A percentile compares a stretch with the other conserved stretches of the same genome.
Evolutionary conservation across 2,113 vertebrate genomes (phyloP).

Genomic region (Oryzias curvinotus): DNA sequence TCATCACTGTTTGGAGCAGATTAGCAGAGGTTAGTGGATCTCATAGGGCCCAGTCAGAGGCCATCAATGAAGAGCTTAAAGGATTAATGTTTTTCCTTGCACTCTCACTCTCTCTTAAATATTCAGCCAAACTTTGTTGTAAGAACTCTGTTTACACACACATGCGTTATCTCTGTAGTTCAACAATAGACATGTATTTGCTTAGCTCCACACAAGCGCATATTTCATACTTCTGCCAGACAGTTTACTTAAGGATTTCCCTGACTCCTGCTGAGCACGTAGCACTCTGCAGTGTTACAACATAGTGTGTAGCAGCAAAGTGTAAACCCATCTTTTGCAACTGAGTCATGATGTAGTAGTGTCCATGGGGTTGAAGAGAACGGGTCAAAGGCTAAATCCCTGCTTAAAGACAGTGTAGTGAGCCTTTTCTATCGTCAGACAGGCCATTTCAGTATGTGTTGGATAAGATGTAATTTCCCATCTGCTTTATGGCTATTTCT

Average conservation of each 20-base stretch:
- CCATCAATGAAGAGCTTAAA: slow-evolving; percentile 79
- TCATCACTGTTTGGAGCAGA: slow-evolving; percentile 79
- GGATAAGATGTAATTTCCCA: slow-evolving; percentile 81
- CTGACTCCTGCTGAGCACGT: slow-evolving; percentile 38
- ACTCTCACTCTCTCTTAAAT: slow-evolving; percentile 60
- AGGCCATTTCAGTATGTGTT: slow-evolving; percentile 75
- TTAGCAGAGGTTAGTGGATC: slow-evolving; percentile 78
- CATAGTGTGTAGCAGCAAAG: slow-evolving; percentile 24
- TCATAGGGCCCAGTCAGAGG: slow-evolving; percentile 80
- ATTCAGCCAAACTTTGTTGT: slow-evolving; percentile 63
- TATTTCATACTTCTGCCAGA: slow-evolving; percentile 43
- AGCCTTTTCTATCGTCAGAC: slow-evolving; percentile 79
- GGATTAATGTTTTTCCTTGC: slow-evolving; percentile 77
- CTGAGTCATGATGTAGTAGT: slow-evolving; percentile 66
- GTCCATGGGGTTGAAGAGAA: slow-evolving; percentile 63
- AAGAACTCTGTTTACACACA: slow-evolving; percentile 49
- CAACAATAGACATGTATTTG: slow-evolving; percentile 42
- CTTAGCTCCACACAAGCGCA: slow-evolving; percentile 30
- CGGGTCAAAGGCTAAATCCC: slow-evolving; percentile 77
- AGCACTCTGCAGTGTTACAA: slow-evolving; percentile 32
- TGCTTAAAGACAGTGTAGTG: slow-evolving; percentile 77
- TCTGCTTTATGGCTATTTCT: slow-evolving; percentile 81
- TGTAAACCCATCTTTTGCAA: slow-evolving; percentile 59
- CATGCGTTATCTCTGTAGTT: slow-evolving; percentile 33
- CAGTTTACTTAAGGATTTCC: slow-evolving; percentile 53